Conservation (phyloP, 2,888 invertebrate genomes). For the Calameuta filiformis region DNA sequence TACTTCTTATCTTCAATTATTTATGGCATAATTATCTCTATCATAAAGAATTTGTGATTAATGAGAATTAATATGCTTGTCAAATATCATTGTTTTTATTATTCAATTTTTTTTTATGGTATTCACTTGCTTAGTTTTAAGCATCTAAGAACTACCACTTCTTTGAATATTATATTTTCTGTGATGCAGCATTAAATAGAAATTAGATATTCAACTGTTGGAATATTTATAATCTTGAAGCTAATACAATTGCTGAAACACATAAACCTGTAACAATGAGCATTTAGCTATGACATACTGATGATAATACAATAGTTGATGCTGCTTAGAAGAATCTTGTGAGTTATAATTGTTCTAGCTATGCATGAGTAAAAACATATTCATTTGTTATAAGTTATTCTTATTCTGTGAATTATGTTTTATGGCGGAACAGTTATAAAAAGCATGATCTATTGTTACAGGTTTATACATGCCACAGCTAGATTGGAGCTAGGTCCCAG, state of each 20-base stretch:
- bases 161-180: not conserved
- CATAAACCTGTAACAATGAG: not conserved
- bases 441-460: not conserved
- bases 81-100: not conserved
- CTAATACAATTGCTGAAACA: not conserved
- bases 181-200: not conserved
- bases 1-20: not conserved
- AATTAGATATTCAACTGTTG: not conserved
- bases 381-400: not conserved
- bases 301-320: not conserved
- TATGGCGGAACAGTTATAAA: not conserved
- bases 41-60: not conserved
- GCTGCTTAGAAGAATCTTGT: not conserved
- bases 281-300: not conserved
- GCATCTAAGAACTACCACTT: not conserved
- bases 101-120: not conserved
- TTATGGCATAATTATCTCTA: not conserved
- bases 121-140: not conserved
- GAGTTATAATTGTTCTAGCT: not conserved
- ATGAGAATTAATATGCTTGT: not conserved
- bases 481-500: slow-evolving; percentile 64
- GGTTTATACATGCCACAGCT: slow-evolving; percentile 48
- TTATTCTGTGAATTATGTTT: not conserved
- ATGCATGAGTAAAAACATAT: not conserved
- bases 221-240: not conserved